Base-by-base conservation (phyloP, 2,113 vertebrate genomes). In the Girardinichthys multiradiatus region DNA sequence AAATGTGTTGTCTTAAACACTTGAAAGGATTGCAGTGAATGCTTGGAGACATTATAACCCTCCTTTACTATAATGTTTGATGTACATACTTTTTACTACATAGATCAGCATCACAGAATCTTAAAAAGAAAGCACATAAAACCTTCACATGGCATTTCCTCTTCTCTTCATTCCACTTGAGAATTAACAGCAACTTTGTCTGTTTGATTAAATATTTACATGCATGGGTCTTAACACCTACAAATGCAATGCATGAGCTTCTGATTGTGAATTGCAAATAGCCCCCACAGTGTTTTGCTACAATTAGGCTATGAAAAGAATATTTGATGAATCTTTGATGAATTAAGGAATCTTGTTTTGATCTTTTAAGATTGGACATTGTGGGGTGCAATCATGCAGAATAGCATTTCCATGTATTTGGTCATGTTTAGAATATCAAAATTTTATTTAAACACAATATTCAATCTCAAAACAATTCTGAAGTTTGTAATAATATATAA, bases 241-340 rank as follows among this genome's bases (percentile, higher is more conserved):
- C 57, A 58, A 74, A 72, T 10, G 37, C 33, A 57, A 58, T 65
- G 27, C 37, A 74, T 48, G 27, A 57, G 63, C 27, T 57, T 64
- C 21, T 60, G 62, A 54, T 70, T 80, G 66, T 48, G 64, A 77
- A 57, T 76, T 85, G 66, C 69, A 75, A 82, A 87, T 70, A 57
- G 29, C 64, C 64, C 21, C 54, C 51, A 75, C 45, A 71, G 26
- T 62, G 59, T 70, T 83, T 84, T 80, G 62, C 68, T 70, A 57
- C 81, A 76, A 75, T 75, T 80, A 82, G 29, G 59, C 42, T 54
- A 66, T 59, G 39, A 64, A 72, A 60, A 64, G 68, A 30, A 75
- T 31, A 76, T 70, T 59, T 72, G 58, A 57, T 75, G 77, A 33
- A 35, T n/a, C n/a, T n/a, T 54, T 33, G 61, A 75, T 73, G 24